These are phyloP conservation scores for Trypoxylus dichotomus DNA, from an alignment of 1,140 invertebrate genomes.

Conservation along the genomic window DNA sequence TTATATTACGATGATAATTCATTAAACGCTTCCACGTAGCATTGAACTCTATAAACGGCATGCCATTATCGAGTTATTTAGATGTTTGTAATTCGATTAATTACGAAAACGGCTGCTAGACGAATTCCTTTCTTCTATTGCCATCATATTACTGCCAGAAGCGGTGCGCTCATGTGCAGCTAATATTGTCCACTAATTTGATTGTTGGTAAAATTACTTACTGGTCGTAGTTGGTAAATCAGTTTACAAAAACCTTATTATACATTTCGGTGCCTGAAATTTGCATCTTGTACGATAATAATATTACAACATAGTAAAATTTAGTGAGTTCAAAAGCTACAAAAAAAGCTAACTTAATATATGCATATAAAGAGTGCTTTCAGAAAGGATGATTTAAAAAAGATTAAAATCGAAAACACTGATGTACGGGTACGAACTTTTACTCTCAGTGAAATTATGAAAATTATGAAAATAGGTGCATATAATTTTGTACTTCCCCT, in stretches of 20 bases:
- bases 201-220: not conserved
- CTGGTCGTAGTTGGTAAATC: not conserved
- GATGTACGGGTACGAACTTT: no score
- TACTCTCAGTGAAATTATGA: no score
- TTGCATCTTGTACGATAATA: no score
- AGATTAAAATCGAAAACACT: no score
- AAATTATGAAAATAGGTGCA: no score
- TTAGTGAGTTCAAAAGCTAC: no score
- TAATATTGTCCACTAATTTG: not conserved
- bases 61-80: slow-evolving; percentile 13
- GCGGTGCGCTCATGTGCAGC: not conserved
- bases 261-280: not conserved
- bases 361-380: no score
- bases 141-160: not conserved
- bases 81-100: slow-evolving; percentile 15
- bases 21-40: slow-evolving; percentile 14
- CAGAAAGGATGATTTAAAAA: no score
- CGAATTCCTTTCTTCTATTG: not conserved
- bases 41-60: slow-evolving; percentile 12
- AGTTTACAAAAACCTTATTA: not conserved
- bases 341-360: no score
- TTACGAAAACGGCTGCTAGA: not conserved
- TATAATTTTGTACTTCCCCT: no score
- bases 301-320: no score
- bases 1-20: slow-evolving; percentile 9